A percentile compares a stretch with the other conserved stretches of the same genome.
These are phyloP conservation scores for Dryadula phaetusa DNA, from an alignment of 2,888 invertebrate genomes.

Conservation along the genomic window DNA sequence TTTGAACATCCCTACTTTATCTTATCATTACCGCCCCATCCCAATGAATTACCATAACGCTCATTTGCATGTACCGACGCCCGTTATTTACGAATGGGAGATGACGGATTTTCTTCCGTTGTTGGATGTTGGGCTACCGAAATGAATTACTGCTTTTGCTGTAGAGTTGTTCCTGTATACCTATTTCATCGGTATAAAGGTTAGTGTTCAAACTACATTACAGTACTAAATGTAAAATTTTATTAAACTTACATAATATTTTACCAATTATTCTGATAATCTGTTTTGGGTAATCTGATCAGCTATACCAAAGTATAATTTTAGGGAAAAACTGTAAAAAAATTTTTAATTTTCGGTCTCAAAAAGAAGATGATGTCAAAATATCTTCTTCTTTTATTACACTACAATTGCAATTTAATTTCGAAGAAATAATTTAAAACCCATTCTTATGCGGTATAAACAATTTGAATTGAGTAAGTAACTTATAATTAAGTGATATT, in stretches of 20 bases:
- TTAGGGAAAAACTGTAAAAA: too few relatives aligned
- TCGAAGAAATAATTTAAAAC: too few relatives aligned
- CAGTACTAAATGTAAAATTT: neutral
- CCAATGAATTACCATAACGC: conserved; percentile 80
- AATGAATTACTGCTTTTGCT: conserved; percentile 35
- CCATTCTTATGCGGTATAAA: too few relatives aligned
- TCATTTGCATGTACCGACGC: conserved; percentile 77
- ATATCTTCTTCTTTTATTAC: too few relatives aligned
- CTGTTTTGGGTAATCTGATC: neutral
- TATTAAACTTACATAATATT: neutral
- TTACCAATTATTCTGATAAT: neutral
- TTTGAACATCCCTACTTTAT: conserved; percentile 54
- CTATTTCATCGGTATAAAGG: conserved; percentile 20
- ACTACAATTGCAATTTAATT: too few relatives aligned
- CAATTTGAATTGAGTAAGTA: too few relatives aligned
- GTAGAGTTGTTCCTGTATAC: conserved; percentile 31
- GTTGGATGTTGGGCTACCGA: conserved; percentile 50
- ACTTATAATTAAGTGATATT: too few relatives aligned
- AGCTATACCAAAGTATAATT: too few relatives aligned
- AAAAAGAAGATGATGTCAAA: neutral
- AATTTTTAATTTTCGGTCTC: too few relatives aligned
- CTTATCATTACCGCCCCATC: conserved; percentile 76
- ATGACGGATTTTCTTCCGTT: conserved; percentile 83
- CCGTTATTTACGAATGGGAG: conserved; percentile 77
- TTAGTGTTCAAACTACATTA: too few relatives aligned